These are phyloP conservation scores for Pseudopipra pipra DNA, from an alignment of 2,113 vertebrate species.

Conservation along the genomic window DNA sequence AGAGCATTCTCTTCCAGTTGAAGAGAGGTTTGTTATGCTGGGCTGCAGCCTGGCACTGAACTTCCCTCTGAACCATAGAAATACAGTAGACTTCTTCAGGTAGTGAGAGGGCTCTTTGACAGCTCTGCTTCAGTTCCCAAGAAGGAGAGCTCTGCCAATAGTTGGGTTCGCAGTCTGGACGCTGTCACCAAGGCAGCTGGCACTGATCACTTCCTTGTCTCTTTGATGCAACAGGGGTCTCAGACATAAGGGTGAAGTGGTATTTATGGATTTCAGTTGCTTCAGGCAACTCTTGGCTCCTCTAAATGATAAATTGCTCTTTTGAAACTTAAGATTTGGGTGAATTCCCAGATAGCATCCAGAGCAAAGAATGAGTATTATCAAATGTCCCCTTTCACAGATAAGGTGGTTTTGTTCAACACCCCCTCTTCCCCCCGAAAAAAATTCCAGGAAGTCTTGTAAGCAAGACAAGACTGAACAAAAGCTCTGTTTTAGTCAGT, in stretches of 20 bases:
- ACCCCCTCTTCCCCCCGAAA: background rate
- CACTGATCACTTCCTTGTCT: background rate
- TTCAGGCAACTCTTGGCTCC: constrained; percentile 35
- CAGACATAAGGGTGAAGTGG: background rate
- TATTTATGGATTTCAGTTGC: constrained; percentile 18
- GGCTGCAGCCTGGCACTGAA: constrained; percentile 13
- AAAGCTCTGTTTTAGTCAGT: constrained; percentile 16
- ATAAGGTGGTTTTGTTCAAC: constrained; percentile 12
- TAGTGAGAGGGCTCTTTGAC: constrained; percentile 12
- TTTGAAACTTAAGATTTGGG: constrained; percentile 35
- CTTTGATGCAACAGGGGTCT: constrained; percentile 10
- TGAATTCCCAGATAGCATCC: constrained; percentile 52
- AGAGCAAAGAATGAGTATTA: constrained; percentile 5
- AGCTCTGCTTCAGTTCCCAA: background rate
- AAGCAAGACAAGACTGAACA: constrained; percentile 18
- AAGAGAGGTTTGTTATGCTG: background rate
- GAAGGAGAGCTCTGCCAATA: constrained; percentile 12
- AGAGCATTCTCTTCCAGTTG: background rate
- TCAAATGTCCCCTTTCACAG: constrained; percentile 25
- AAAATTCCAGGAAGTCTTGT: constrained; percentile 24
- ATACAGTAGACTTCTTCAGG: constrained; percentile 38
- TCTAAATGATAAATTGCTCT: constrained; percentile 33
- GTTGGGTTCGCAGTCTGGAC: background rate
- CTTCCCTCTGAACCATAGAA: background rate
- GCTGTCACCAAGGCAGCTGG: constrained; percentile 4